phyloP scores from a whole-genome alignment of 2,888 invertebrate genomes.

The Coelopa pilipes region DNA sequence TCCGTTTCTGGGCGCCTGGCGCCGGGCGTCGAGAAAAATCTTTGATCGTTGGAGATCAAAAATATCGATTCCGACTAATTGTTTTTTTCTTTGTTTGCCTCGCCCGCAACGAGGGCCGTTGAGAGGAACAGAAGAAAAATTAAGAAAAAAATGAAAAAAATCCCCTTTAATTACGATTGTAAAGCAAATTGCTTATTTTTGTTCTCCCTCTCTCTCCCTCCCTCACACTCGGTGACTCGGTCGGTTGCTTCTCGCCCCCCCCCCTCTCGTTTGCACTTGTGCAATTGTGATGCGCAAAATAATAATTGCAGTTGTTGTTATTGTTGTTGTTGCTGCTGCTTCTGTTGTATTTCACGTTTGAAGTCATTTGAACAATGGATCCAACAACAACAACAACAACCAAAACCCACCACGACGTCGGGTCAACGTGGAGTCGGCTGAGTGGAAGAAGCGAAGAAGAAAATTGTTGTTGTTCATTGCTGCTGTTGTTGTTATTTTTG shows the following conservation, averaged over 20 bases:
- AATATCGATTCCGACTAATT: too few relatives aligned
- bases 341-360: constrained; percentile 43
- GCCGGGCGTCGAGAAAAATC: too few relatives aligned
- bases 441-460: constrained; percentile 31
- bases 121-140: too few relatives aligned
- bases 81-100: too few relatives aligned
- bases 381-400: neutral
- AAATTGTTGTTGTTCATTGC: neutral
- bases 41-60: too few relatives aligned
- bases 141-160: too few relatives aligned
- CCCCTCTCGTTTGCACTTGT: too few relatives aligned
- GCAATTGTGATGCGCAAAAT: too few relatives aligned
- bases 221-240: neutral
- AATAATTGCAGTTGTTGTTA: neutral
- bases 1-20: too few relatives aligned
- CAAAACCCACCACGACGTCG: neutral
- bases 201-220: neutral
- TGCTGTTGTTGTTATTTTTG: constrained; percentile 14
- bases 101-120: too few relatives aligned
- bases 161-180: neutral
- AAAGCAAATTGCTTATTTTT: neutral
- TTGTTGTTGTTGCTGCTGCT: neutral
- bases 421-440: constrained; percentile 15
- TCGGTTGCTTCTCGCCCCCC: neutral
- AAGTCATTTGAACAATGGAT: constrained; percentile 46